Base-by-base conservation (phyloP, 1,140 invertebrate genomes). In the Brachionus sp. region DNA sequence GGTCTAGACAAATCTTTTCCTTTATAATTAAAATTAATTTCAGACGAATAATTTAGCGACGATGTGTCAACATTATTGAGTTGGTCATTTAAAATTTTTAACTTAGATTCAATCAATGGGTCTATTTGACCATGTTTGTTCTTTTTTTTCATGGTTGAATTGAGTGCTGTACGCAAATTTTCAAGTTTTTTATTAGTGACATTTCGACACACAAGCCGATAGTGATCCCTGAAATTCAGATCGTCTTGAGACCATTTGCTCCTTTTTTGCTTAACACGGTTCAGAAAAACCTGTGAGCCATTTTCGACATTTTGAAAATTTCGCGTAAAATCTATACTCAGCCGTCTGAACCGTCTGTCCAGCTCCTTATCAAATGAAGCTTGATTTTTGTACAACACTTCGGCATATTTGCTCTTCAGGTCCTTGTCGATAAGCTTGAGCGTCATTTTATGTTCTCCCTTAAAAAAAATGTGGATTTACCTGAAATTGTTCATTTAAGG, bases 401-500 rank as follows among this genome's bases (percentile, higher is more conserved):
- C 77, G 25, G 77, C 77, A 80, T 80, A 80, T 80, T 80, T 80
- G 57, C 77, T 80, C n/a, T 80, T 80, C 0, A 80, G 37, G 23
- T 80, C 77, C 16, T 66, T 80, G 35, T 80, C 77, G 37, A 80
- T 80, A 13, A 80, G 33, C 29, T 80, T 80, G 19, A 80, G 19
- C 25, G 62, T 80, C 77, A 75, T 75, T 5, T 66, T 66, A 19
- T 66, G 6, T 66, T 66, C 25, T 66, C 35, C 37, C 33, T 39
- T 39, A 70, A 29, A 73, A 42, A 9, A 42, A 44, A 25, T 25
- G 42, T 44, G 23, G 44, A 29, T 46, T 42, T 46, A 46, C 25
- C 19, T 25, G 23, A 75, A 46, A n/a, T 68, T 68, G 25, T 68
- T 68, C 33, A 35, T 68, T 68, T 68, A 57, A 23, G 50, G 50